These are phyloP conservation scores for Pholis gunnellus DNA, from an alignment of 2,113 vertebrate genomes.

Conservation along the genomic window DNA sequence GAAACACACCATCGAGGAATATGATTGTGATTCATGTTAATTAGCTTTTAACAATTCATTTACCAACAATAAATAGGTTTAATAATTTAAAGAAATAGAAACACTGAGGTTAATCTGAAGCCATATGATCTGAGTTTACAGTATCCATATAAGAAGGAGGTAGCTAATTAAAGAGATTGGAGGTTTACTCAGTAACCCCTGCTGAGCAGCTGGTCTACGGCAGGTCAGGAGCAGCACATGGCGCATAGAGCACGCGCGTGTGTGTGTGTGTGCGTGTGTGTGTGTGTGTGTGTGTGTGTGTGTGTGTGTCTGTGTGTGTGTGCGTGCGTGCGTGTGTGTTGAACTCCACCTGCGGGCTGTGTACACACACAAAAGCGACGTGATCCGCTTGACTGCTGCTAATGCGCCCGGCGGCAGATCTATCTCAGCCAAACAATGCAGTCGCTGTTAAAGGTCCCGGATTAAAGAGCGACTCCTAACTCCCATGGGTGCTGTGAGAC, in stretches of 20 bases:
- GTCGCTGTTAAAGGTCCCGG: slow-evolving; percentile 79
- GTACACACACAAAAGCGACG: slow-evolving; percentile 79
- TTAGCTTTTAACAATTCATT: not conserved
- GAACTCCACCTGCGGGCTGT: slow-evolving; percentile 80
- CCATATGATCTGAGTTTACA: slow-evolving; percentile 31
- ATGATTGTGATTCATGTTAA: not conserved
- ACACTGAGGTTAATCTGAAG: slow-evolving; percentile 31
- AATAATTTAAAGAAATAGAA: not conserved
- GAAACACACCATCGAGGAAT: not conserved
- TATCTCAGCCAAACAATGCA: slow-evolving; percentile 77
- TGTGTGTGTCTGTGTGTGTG: slow-evolving; percentile 42
- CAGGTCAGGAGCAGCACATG: slow-evolving; percentile 82
- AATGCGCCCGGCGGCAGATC: slow-evolving; percentile 76
- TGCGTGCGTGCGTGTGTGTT: slow-evolving; percentile 46
- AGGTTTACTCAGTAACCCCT: slow-evolving; percentile 80
- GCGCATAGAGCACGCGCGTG: slow-evolving; percentile 56
- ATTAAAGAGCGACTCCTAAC: slow-evolving; percentile 75
- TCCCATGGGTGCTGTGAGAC: slow-evolving; percentile 61
- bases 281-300: slow-evolving; percentile 45
- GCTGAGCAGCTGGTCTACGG: slow-evolving; percentile 82
- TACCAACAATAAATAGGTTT: too few species aligned
- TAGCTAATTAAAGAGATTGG: slow-evolving; percentile 80
- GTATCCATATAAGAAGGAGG: slow-evolving; percentile 67
- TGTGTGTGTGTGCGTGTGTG: slow-evolving; percentile 28
- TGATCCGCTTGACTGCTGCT: slow-evolving; percentile 83